A percentile compares a stretch with the other conserved stretches of the same genome.
Conservation (phyloP, 2,113 vertebrate genomes). For the Sinocyclocheilus maitianheensis region DNA sequence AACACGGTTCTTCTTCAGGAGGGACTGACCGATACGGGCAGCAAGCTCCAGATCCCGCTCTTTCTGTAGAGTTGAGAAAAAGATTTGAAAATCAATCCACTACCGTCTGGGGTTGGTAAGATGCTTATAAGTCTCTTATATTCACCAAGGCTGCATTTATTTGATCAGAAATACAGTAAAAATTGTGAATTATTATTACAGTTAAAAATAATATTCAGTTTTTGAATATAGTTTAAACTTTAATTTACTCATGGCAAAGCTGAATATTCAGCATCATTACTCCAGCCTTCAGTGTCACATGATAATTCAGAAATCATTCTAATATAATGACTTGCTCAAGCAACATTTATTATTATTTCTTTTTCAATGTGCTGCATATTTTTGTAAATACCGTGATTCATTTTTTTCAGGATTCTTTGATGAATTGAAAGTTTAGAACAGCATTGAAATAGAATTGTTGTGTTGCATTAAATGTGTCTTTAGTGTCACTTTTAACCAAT, state of each 20-base stretch:
- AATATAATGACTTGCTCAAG: no score
- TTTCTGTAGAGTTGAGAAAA: conserved; percentile 78
- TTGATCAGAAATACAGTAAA: neutral
- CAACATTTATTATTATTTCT: no score
- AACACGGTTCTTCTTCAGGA: conserved; percentile 92
- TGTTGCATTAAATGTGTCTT: neutral
- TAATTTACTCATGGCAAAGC: no score
- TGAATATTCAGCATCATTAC: no score
- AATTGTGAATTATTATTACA: neutral
- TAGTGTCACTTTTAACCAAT: neutral
- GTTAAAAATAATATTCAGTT: neutral
- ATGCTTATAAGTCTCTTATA: neutral
- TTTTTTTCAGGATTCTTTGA: no score
- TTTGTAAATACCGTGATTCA: no score
- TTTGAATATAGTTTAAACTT: no score
- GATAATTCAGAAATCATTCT: no score
- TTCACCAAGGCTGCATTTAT: neutral
- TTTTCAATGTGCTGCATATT: no score
- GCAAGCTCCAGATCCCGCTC: conserved; percentile 96
- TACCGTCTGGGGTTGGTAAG: neutral
- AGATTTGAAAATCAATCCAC: neutral
- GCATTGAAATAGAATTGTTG: neutral
- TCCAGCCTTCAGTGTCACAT: no score
- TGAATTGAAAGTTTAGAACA: no score
- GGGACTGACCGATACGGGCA: conserved; percentile 93